Evolutionary conservation across 2,888 invertebrate genomes (phyloP), one percentile per base, ranked within the genome.

Genomic region (Volucella inflata): DNA sequence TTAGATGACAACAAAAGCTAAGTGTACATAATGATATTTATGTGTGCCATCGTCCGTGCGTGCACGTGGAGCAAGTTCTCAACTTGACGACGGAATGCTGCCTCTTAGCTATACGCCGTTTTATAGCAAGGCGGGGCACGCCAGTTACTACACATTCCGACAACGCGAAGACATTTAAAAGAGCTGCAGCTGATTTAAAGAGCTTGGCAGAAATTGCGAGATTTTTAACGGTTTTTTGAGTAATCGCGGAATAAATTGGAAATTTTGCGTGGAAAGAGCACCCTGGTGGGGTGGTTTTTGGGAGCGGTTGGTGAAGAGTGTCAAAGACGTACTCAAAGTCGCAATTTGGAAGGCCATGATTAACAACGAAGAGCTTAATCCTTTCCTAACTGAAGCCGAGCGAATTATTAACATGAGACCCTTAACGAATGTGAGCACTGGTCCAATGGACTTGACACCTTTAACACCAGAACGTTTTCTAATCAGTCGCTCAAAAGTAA

Each of bases 11-110:
- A 36, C 55, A 36, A 36, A 36, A 50, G 14, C 17, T 53, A 74
- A 40, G 65, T 65, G 14, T 79, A 70, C 16, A 67, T 84, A 11
- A 51, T 84, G 64, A 11, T 79, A 0, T 75, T 84, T 53, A 74
- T 70, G 2, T 74, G 68, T 62, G 78, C 83, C 1, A 68, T 72
- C 11, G 55, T 83, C 9, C 62, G 83, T 3, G 64, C 42, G 30
- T 83, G 12, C 83, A 83, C 48, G 40, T 72, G 30, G 78, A 83
- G 40, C 14, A 68, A 36, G 71, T 68, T 8, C n/a, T 46, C 2
- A 76, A 59, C 57, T 83, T 55, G 21, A 46, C 70, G 11, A 64
- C 77, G 0, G 59, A 79, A 10, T 44, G 65, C 12, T 78, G 68
- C 38, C n/a, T 75, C 2, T 14, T 68, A n/a, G 70, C 80, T n/a